These are phyloP conservation scores for Lobophora halterata DNA, from an alignment of 2,888 invertebrate genomes.

Conservation along the genomic window DNA sequence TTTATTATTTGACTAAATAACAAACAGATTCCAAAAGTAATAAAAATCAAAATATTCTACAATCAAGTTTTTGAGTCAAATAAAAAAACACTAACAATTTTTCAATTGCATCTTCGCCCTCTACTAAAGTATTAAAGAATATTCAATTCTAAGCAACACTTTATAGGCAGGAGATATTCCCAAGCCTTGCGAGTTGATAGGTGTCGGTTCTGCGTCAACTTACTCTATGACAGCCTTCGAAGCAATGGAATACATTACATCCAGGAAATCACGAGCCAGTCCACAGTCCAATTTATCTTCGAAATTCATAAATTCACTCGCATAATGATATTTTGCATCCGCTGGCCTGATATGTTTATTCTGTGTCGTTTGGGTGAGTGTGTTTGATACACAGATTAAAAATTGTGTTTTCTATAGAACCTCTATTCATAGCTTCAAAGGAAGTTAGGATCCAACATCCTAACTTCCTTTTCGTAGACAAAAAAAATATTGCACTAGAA, in stretches of 20 bases:
- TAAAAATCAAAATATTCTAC: too few relatives aligned
- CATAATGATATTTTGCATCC: slow-evolving; percentile 73
- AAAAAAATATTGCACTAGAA: too few relatives aligned
- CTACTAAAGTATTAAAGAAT: too few relatives aligned
- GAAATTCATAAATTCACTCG: slow-evolving; percentile 72
- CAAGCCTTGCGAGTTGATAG: slow-evolving; percentile 21
- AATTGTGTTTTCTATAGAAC: too few relatives aligned
- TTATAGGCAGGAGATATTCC: slow-evolving; percentile 24
- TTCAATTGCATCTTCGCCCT: too few relatives aligned
- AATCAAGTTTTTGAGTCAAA: too few relatives aligned
- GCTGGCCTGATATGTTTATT: slow-evolving; percentile 47
- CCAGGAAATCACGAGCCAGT: slow-evolving; percentile 75
- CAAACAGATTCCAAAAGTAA: too few relatives aligned
- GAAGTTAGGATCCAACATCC: too few relatives aligned
- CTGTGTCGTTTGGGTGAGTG: slow-evolving; percentile 27
- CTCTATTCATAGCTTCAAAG: too few relatives aligned
- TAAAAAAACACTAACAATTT: too few relatives aligned
- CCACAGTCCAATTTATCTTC: slow-evolving; percentile 74
- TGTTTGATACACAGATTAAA: slow-evolving; percentile 10
- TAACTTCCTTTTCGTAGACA: too few relatives aligned
- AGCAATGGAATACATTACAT: slow-evolving; percentile 72
- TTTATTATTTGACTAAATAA: too few relatives aligned
- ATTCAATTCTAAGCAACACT: slow-evolving; percentile 13
- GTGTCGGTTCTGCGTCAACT: slow-evolving; percentile 41
- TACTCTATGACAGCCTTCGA: slow-evolving; percentile 66